phyloP scores from a whole-genome alignment of 2,113 vertebrate species.

The Bolborhynchus lineola region DNA sequence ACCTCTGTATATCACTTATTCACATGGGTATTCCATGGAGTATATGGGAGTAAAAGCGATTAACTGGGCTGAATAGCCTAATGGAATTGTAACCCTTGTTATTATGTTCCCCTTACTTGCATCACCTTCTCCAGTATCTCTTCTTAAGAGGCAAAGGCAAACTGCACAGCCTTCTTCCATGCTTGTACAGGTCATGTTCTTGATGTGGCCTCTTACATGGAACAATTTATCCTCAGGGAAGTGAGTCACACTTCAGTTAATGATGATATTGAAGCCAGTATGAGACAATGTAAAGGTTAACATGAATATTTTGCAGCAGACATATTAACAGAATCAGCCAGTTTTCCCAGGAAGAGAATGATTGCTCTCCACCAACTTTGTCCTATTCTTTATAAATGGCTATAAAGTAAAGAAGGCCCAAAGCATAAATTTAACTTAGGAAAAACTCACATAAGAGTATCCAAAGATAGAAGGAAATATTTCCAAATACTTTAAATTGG shows the following conservation, averaged over 20 bases:
- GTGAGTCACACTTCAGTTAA: constrained; percentile 15
- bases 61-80: not conserved
- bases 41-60: not conserved
- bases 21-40: not conserved
- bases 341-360: not conserved
- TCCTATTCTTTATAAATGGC: not conserved
- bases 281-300: constrained; percentile 26
- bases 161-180: not conserved
- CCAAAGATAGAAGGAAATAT: not conserved
- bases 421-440: not conserved
- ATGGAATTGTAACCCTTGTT: not conserved
- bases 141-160: not conserved
- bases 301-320: not conserved
- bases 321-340: not conserved
- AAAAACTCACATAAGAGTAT: not conserved
- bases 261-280: not conserved
- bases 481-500: not conserved
- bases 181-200: not conserved
- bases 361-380: not conserved
- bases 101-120: not conserved
- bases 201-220: not conserved
- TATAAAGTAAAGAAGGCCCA: not conserved
- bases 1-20: not conserved
- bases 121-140: not conserved
- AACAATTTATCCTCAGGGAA: constrained; percentile 3